These are phyloP conservation scores for Lepilemur septentrionalis DNA, from an alignment of 2,797 vertebrate genomes.

Conservation along the genomic window DNA sequence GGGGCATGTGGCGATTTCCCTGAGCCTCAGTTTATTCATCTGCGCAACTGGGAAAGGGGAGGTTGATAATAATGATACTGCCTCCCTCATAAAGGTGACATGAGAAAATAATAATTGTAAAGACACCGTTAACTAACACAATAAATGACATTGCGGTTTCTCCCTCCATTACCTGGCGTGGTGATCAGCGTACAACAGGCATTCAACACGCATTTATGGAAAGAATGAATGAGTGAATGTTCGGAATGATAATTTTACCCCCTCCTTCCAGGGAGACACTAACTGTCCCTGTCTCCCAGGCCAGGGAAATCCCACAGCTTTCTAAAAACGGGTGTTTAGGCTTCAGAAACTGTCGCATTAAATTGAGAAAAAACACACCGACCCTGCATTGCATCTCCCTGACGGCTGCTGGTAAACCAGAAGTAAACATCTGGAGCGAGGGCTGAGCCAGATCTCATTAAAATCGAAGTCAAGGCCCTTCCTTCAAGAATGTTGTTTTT, in stretches of 20 bases:
- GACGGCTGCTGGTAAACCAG: slow-evolving; percentile 17
- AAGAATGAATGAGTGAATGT: not conserved
- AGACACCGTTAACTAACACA: not conserved
- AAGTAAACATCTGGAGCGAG: slow-evolving; percentile 59
- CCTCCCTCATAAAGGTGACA: not conserved
- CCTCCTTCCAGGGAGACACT: not conserved
- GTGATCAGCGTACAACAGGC: not conserved
- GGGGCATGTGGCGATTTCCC: not conserved
- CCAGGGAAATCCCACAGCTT: not conserved
- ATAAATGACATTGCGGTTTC: not conserved
- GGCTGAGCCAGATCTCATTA: slow-evolving; percentile 45
- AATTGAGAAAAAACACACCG: slow-evolving; percentile 2
- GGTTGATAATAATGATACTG: not conserved
- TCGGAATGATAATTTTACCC: not conserved
- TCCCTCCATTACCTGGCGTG: not conserved
- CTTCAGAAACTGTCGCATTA: slow-evolving; percentile 31
- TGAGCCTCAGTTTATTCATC: not conserved
- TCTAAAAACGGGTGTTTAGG: slow-evolving; percentile 8
- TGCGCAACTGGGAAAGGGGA: not conserved
- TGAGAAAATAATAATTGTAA: not conserved
- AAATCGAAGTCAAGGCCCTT: slow-evolving; percentile 48
- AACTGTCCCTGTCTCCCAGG: not conserved
- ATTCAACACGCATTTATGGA: not conserved
- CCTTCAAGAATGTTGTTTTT: slow-evolving; percentile 52
- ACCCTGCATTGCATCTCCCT: slow-evolving; percentile 1